Conservation (phyloP, 1,140 invertebrate genomes). For the Drosophila cardini region DNA sequence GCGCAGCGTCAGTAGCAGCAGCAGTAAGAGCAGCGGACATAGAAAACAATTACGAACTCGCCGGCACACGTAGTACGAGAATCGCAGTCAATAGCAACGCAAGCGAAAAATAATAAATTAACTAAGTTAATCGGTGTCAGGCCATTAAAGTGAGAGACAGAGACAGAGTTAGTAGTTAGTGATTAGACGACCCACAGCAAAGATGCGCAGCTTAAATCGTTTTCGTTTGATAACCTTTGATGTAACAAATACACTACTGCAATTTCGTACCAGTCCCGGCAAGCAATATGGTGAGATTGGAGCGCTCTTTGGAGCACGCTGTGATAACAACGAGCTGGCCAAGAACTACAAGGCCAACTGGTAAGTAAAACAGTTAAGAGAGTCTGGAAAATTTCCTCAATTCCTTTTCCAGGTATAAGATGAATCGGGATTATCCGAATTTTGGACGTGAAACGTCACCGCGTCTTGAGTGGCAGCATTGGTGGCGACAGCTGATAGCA, state of each 20-base stretch:
- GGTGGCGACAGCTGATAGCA: constrained; percentile 89
- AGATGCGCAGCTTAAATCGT: constrained; percentile 84
- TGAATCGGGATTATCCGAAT: constrained; percentile 90
- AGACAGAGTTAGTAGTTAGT: not conserved
- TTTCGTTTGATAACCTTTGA: constrained; percentile 93
- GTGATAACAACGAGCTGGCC: constrained; percentile 87
- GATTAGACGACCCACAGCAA: constrained; percentile 22
- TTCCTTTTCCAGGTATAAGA: constrained; percentile 72
- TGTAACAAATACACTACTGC: constrained; percentile 93
- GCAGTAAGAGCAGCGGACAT: constrained; percentile 13
- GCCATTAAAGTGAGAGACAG: not conserved
- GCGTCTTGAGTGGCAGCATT: constrained; percentile 90
- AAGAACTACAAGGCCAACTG: constrained; percentile 88
- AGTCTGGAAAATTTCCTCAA: not conserved
- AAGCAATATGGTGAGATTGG: constrained; percentile 90
- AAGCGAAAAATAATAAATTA: constrained; percentile 18
- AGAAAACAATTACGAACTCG: constrained; percentile 43
- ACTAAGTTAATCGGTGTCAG: constrained; percentile 24
- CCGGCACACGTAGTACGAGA: constrained; percentile 39
- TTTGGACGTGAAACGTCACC: constrained; percentile 88
- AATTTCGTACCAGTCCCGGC: constrained; percentile 89
- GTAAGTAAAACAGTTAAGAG: constrained; percentile 58
- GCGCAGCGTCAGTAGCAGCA: constrained; percentile 21
- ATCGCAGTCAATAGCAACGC: constrained; percentile 24
- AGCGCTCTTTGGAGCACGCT: constrained; percentile 88